phyloP scores from a whole-genome alignment of 2,888 invertebrate genomes.

The Heteropelma amictum region DNA sequence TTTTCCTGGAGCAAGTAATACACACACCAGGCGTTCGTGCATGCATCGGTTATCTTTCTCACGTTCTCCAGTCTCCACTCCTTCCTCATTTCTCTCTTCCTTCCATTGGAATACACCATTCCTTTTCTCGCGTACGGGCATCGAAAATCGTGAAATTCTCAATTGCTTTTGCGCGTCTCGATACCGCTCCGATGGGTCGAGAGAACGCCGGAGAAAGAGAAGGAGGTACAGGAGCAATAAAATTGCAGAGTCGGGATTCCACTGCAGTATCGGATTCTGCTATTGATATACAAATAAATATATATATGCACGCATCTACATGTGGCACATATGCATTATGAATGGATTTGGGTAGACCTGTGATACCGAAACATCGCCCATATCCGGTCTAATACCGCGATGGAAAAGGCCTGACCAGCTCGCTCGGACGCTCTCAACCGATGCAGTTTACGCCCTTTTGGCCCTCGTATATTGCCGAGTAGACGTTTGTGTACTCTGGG shows the following conservation, averaged over 20 bases:
- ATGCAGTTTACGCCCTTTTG: no score
- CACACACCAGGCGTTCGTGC: background rate
- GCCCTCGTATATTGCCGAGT: background rate
- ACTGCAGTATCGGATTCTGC: slow-evolving; percentile 37
- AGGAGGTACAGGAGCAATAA: slow-evolving; percentile 37
- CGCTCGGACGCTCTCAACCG: no score
- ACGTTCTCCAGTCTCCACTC: background rate
- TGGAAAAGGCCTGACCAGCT: background rate
- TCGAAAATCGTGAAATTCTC: slow-evolving; percentile 46
- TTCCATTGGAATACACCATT: slow-evolving; percentile 7
- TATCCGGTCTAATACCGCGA: background rate
- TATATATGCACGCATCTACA: background rate
- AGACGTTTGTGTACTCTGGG: background rate
- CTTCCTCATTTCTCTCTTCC: slow-evolving; percentile 16
- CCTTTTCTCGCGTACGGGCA: slow-evolving; percentile 20
- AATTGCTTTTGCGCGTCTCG: slow-evolving; percentile 44
- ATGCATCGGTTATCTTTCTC: background rate
- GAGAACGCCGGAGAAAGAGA: background rate
- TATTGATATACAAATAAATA: background rate
- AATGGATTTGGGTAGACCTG: background rate
- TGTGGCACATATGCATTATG: background rate
- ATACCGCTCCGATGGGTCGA: slow-evolving; percentile 44
- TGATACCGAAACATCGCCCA: slow-evolving; percentile 9
- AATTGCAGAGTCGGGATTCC: slow-evolving; percentile 50
- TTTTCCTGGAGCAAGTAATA: slow-evolving; percentile 13